Evolutionary conservation across 2,113 vertebrate genomes (phyloP), one percentile per base, ranked within the genome.

Genomic region (Eidolon helvum): DNA sequence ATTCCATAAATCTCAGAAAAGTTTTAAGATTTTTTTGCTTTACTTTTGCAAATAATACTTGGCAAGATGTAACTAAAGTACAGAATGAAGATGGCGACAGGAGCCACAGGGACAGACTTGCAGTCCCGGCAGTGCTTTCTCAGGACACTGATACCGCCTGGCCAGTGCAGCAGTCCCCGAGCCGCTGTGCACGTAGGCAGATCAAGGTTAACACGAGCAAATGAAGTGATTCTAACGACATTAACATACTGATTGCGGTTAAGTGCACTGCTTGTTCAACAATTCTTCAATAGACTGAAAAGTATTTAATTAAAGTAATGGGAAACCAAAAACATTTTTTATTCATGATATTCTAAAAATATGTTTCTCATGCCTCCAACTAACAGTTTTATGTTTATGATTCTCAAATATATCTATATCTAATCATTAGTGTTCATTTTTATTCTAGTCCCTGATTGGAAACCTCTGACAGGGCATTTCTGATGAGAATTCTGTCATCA

Each of bases 301-400:
- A 80, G 55, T 84, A 94, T 91, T 92, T 92, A 55, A 88, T 84
- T 87, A 92, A 92, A 92, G 38, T 78, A 92, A 90, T 69, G 86
- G 33, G 91, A 88, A 93, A 48, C 72, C 7, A 45, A 75, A 90
- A 78, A 71, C 69, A 71, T 92, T 87, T 86, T 71, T 75, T 92
- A 90, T 72, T 92, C 69, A 55, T 53, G 75, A 53, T 82, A 55
- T 55, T 63, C 71, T 35, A 94, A 90, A 95, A 82, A 68, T 61
- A n/a, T 43, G 16, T 96, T 95, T 69, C 33, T 69, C 1, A 24
- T 72, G 43, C 43, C 40, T 80, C 95, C 71, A 69, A n/a, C 55
- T 65, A 72, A 85, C 85, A 88, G 75, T 82, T 95, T 61, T 89
- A 24, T 95, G 55, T 57, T 85, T 85, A 48, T 68, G 45, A 92